Conservation (phyloP, 2,797 vertebrate genomes). For the Cynodonichthys magdalenae region DNA sequence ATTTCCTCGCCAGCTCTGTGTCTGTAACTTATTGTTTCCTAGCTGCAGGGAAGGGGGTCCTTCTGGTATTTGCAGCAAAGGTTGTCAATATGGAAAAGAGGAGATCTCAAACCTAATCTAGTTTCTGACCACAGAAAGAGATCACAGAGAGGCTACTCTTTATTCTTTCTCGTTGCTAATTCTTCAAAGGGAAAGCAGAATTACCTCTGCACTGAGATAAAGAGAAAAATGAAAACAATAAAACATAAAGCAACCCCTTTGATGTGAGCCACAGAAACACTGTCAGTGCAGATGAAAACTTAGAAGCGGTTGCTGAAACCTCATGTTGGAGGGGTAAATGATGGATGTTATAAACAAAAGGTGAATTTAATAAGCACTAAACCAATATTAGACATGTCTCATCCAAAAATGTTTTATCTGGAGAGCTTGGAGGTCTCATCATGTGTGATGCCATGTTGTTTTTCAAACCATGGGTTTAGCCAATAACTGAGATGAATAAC, state of each 20-base stretch:
- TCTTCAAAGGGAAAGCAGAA: neutral
- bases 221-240: neutral
- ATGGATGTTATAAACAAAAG: neutral
- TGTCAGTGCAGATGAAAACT: neutral
- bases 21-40: slow-evolving; percentile 44
- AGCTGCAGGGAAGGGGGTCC: slow-evolving; percentile 11
- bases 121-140: neutral
- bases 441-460: neutral
- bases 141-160: neutral
- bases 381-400: neutral
- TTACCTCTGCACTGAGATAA: neutral
- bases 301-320: no score
- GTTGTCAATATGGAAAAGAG: neutral
- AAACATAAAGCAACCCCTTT: neutral
- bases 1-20: slow-evolving; percentile 21
- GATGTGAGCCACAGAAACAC: slow-evolving; percentile 8
- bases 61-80: slow-evolving; percentile 1
- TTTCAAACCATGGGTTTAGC: no score
- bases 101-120: slow-evolving; percentile 4
- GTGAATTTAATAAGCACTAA: neutral
- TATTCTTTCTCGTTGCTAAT: slow-evolving; percentile 1
- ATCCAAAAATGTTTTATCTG: neutral
- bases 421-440: neutral
- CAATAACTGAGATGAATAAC: no score
- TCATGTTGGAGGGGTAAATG: neutral